A percentile compares a stretch with the other conserved stretches of the same genome.
Evolutionary conservation across 2,888 invertebrate species (phyloP).

Genomic region (Cheilosia impressa): DNA sequence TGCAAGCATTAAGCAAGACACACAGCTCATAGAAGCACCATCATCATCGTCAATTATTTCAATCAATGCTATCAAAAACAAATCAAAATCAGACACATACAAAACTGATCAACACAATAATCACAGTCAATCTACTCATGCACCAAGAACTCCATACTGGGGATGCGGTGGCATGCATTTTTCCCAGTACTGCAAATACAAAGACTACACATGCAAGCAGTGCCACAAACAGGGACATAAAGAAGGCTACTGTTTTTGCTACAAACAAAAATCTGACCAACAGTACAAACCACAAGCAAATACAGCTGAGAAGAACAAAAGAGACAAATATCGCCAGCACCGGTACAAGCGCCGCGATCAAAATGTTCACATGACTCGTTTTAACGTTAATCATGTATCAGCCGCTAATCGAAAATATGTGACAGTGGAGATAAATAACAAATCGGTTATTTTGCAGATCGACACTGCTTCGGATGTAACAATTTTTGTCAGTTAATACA

Average conservation of each 20-base stretch:
- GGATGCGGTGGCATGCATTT: slow-evolving; percentile 33
- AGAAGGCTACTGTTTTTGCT: slow-evolving; percentile 79
- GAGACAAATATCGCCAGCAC: slow-evolving; percentile 20
- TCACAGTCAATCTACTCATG: slow-evolving; percentile 4
- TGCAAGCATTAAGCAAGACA: slow-evolving; percentile 40
- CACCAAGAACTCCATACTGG: slow-evolving; percentile 33
- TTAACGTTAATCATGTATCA: slow-evolving; percentile 19
- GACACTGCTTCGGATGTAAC: slow-evolving; percentile 52
- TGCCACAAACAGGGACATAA: slow-evolving; percentile 81
- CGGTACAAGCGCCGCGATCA: not conserved
- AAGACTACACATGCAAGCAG: slow-evolving; percentile 17
- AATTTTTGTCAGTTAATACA: slow-evolving; percentile 27
- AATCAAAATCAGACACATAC: not conserved
- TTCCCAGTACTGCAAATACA: slow-evolving; percentile 21
- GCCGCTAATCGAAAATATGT: slow-evolving; percentile 29
- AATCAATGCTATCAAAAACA: slow-evolving; percentile 5
- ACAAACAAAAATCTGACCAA: slow-evolving; percentile 10
- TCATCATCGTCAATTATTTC: not conserved
- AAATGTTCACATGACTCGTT: slow-evolving; percentile 14
- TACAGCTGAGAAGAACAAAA: slow-evolving; percentile 7
- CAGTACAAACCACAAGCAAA: slow-evolving; percentile 13
- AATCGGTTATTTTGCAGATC: slow-evolving; percentile 28
- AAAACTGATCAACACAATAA: slow-evolving; percentile 1
- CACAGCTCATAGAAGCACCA: slow-evolving; percentile 25
- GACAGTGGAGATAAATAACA: slow-evolving; percentile 20